Conservation (phyloP, 2,113 vertebrate genomes). For the Myotis lucifugus region DNA sequence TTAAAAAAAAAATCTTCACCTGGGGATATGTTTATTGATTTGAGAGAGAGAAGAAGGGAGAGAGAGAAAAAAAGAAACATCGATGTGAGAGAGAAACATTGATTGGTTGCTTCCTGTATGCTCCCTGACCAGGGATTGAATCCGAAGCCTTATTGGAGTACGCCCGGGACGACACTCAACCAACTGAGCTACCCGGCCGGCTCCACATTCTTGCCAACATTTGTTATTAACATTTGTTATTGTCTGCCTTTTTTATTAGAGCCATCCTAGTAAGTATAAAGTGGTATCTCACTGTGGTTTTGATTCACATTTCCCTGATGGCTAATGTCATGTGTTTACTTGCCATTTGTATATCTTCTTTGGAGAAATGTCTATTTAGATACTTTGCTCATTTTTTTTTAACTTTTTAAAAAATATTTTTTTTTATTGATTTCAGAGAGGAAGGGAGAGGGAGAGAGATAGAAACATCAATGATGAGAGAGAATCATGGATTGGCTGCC, state of each 20-base stretch:
- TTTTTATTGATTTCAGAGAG: no score
- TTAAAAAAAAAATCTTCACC: no score
- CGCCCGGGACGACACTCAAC: not conserved
- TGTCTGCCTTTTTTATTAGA: not conserved
- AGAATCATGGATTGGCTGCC: no score
- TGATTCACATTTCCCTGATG: constrained; percentile 8
- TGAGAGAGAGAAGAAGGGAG: not conserved
- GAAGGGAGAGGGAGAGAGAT: no score
- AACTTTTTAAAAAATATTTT: no score
- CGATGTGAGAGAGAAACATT: not conserved
- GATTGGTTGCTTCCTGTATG: not conserved
- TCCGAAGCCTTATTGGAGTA: not conserved
- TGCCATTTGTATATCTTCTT: not conserved
- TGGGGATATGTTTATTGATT: not conserved
- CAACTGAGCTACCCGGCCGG: not conserved
- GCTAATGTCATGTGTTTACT: not conserved
- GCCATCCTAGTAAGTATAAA: not conserved
- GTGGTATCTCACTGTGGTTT: constrained; percentile 13
- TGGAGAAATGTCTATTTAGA: not conserved
- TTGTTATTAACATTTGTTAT: not conserved
- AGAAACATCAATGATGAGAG: no score
- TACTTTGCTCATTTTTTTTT: not conserved
- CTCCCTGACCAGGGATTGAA: not conserved
- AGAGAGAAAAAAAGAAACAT: not conserved
- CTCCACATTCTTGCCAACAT: not conserved